A percentile compares a stretch with the other conserved stretches of the same genome.
Evolutionary conservation across 2,797 vertebrate species (phyloP).

Genomic region (Muraenolepis orangiensis): DNA sequence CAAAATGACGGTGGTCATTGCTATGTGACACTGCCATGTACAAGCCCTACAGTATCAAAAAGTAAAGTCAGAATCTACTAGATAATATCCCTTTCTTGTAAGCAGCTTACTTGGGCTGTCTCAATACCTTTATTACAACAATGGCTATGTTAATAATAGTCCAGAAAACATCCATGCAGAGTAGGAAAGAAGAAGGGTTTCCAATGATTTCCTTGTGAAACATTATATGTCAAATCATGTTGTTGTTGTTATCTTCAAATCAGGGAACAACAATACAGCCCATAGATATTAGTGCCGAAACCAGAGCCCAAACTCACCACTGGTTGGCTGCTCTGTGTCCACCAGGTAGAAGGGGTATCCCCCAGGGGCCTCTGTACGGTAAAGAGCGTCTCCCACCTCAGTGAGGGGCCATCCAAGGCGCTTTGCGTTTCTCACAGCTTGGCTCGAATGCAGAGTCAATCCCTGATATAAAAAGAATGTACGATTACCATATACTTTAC

Average conservation of each 20-base stretch:
- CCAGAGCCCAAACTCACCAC: conserved; percentile 67
- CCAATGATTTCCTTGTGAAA: neutral
- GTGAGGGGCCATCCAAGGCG: conserved; percentile 85
- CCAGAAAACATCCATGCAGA: neutral
- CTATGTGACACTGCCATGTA: neutral
- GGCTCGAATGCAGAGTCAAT: conserved; percentile 85
- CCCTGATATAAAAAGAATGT: conserved; percentile 72
- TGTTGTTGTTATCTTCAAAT: neutral
- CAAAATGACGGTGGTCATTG: no score
- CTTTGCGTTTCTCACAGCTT: conserved; percentile 85
- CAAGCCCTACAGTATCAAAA: neutral
- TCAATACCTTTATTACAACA: neutral
- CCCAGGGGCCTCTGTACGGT: conserved; percentile 85
- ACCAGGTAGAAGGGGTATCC: conserved; percentile 91
- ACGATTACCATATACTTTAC: neutral
- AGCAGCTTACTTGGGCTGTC: no score
- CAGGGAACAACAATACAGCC: neutral
- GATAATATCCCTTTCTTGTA: neutral
- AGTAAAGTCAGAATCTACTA: neutral
- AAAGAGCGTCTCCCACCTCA: conserved; percentile 76
- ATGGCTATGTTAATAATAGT: neutral
- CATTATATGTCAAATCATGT: neutral
- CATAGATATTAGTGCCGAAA: neutral
- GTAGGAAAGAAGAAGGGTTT: neutral
- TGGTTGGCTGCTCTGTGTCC: conserved; percentile 72